Percentiles rank a stretch among this genome's conserved stretches.
These are phyloP conservation scores for Limnodromus scolopaceus DNA, from an alignment of 2,797 vertebrate genomes.

Conservation along the genomic window DNA sequence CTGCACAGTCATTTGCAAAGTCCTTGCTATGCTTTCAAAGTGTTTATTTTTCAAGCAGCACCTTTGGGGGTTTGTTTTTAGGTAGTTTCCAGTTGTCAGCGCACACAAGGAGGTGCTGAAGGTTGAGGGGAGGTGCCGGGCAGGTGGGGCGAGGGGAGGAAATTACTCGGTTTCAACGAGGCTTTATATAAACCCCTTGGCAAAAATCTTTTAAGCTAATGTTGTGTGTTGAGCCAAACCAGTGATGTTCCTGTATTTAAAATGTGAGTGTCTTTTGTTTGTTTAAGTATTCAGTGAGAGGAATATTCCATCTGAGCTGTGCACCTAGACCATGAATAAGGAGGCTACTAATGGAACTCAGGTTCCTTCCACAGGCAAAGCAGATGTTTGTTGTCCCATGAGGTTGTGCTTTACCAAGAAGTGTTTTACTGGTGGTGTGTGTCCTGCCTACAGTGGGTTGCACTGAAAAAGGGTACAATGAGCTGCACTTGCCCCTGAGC, in stretches of 20 bases:
- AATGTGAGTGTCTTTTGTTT: not conserved
- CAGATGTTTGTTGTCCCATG: not conserved
- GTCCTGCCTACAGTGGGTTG: not conserved
- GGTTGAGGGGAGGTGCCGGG: not conserved
- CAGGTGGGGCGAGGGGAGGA: not conserved
- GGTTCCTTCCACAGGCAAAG: not conserved
- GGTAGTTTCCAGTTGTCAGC: not conserved
- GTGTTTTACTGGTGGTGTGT: not conserved
- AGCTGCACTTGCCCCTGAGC: accelerated
- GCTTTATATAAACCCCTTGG: not conserved
- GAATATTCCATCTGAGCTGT: not conserved
- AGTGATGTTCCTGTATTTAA: not conserved
- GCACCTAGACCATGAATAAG: not conserved
- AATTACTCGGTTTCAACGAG: not conserved
- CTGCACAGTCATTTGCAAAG: not conserved
- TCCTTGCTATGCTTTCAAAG: not conserved
- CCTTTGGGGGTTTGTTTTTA: not conserved
- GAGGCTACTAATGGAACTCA: not conserved
- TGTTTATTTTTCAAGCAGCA: not conserved
- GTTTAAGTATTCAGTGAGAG: not conserved
- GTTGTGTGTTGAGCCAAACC: not conserved
- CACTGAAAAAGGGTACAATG: accelerated
- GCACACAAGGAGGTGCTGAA: not conserved
- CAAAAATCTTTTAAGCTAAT: not conserved
- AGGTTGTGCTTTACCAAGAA: not conserved